Base-by-base conservation (phyloP, 2,888 invertebrate genomes). In the Eustalomyia histrio region DNA sequence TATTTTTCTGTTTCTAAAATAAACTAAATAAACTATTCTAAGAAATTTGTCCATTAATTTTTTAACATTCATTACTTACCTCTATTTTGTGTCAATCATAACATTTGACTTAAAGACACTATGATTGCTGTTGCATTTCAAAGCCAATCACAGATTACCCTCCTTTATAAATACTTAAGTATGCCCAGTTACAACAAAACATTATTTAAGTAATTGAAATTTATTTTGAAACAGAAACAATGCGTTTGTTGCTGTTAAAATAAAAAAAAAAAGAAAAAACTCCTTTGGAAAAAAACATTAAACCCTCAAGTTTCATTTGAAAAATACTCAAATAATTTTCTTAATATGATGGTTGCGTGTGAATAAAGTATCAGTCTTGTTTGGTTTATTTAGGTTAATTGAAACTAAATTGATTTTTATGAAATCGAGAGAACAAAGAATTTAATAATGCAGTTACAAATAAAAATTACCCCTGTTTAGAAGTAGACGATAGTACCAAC, bases 371-470 rank as follows among this genome's bases (percentile, higher is more conserved):
- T 78, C 71, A 75, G 61, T 81, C 71, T 74, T 68, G 39, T 53
- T 75, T 71, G 16, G 18, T 65, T 58, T 75, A 81, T 81, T 78
- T 81, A 67, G 81, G 81, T 81, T 81, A 81, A 81, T 81, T 78
- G 81, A 81, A 81, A 78, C 61, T 67, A 81, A 81, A 81, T 81
- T 78, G 81, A 81, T 81, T 81, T 76, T 71, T 67, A 80, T 80
- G 53, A 60, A 43, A 68, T 67, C 17, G 47, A 65, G 67, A 60
- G 43, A 69, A 69, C 21, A 53, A 74, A 35, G 55, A 60, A 67
- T 65, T 61, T 39, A 71, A 75, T 71, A 65, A n/a, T 12, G 12
- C 14, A n/a, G 43, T 47, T 47, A n/a, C 1, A 29, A 29, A 6
- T 29, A 29, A 47, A n/a, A 47, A 47, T 47, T 47, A 47, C 43